A percentile compares a stretch with the other conserved stretches of the same genome.
Evolutionary conservation across 2,888 invertebrate species (phyloP).

Genomic region (Lasioglossum oenotherae): DNA sequence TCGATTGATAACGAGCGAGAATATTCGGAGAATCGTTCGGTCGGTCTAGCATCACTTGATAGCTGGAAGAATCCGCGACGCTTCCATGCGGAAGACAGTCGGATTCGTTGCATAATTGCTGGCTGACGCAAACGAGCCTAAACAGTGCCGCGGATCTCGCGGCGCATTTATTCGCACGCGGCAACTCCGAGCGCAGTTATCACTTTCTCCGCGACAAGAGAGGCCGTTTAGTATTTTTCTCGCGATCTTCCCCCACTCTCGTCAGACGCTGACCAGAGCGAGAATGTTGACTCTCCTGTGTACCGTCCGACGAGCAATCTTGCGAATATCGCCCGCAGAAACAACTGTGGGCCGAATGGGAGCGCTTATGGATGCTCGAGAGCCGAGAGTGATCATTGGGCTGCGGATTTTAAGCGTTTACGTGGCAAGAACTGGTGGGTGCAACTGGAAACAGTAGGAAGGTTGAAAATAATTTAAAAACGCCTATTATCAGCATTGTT

Average conservation of each 20-base stretch:
- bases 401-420: neutral
- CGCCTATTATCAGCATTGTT: too few relatives aligned
- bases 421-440: neutral
- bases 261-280: neutral
- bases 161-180: neutral
- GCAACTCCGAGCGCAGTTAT: conserved; percentile 1
- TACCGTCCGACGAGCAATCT: neutral
- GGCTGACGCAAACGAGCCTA: neutral
- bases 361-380: neutral
- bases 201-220: conserved; percentile 22
- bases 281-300: neutral
- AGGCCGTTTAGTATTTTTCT: conserved; percentile 1
- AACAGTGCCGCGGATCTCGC: neutral
- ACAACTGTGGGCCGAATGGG: neutral
- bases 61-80: neutral
- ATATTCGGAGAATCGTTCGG: neutral
- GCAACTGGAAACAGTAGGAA: too few relatives aligned
- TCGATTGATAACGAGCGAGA: neutral
- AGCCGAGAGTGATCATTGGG: neutral
- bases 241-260: neutral
- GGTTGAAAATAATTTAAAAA: too few relatives aligned
- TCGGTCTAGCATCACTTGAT: neutral
- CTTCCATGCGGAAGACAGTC: neutral
- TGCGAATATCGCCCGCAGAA: neutral
- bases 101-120: conserved; percentile 11